These are phyloP conservation scores for Drosophila jambulina DNA, from an alignment of 1,140 invertebrate genomes.

Conservation along the genomic window DNA sequence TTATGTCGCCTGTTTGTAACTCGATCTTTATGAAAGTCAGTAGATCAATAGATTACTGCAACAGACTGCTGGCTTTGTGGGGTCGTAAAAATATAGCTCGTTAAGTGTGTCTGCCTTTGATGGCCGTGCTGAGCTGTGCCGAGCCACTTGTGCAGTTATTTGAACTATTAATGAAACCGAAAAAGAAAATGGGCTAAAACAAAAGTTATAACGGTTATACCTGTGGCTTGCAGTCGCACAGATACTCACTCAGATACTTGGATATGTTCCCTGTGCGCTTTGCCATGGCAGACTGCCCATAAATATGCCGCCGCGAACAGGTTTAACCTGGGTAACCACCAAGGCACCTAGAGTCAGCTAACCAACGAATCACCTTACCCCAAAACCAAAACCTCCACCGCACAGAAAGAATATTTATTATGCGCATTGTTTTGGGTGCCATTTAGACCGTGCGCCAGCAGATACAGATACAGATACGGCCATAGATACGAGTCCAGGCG, in stretches of 20 bases:
- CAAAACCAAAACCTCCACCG: conserved; percentile 13
- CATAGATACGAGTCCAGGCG: conserved; percentile 42
- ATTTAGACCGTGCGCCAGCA: conserved; percentile 71
- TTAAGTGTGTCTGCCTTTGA: conserved; percentile 25
- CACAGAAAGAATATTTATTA: conserved; percentile 58
- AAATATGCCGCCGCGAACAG: conserved; percentile 64
- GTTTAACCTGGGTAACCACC: conserved; percentile 42
- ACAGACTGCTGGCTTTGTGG: background rate
- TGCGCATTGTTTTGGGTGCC: conserved; percentile 74
- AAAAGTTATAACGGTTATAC: conserved; percentile 65
- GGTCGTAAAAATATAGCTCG: conserved; percentile 32
- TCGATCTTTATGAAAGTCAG: conserved; percentile 24
- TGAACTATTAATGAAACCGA: conserved; percentile 58
- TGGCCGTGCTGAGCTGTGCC: conserved; percentile 3
- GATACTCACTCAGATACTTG: conserved; percentile 21
- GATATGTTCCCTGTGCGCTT: conserved; percentile 8
- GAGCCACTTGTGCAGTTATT: conserved; percentile 65
- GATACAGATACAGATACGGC: conserved; percentile 12
- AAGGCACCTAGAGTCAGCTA: background rate
- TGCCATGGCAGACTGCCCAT: conserved; percentile 52
- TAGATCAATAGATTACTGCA: conserved; percentile 49
- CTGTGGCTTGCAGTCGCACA: conserved; percentile 31
- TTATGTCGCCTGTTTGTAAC: conserved; percentile 14
- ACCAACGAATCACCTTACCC: conserved; percentile 16
- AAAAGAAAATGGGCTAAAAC: conserved; percentile 40